A percentile compares a stretch with the other conserved stretches of the same genome.
phyloP scores from a whole-genome alignment of 2,113 vertebrate genomes.

The Chauna torquata region DNA sequence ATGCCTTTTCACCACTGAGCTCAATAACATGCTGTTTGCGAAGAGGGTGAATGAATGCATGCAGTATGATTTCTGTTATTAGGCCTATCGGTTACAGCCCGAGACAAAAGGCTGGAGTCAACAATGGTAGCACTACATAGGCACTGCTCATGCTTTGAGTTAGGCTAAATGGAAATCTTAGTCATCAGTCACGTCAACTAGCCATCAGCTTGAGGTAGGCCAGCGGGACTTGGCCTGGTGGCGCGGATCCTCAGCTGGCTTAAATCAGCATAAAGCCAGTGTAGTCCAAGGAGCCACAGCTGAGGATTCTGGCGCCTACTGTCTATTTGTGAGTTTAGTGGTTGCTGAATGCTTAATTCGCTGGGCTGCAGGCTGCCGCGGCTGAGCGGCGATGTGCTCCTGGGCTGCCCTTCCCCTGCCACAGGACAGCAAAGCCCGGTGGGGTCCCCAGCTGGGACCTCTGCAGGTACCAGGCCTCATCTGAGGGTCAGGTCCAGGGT shows the following conservation, averaged over 20 bases:
- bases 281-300: conserved; percentile 53
- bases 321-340: conserved; percentile 60
- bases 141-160: conserved; percentile 44
- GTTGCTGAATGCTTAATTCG: conserved; percentile 38
- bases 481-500: background rate
- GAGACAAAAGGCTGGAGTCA: conserved; percentile 64
- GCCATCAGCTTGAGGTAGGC: conserved; percentile 56
- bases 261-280: conserved; percentile 51
- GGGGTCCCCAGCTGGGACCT: background rate
- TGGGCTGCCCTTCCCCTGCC: background rate
- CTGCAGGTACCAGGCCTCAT: background rate
- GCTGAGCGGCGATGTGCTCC: background rate
- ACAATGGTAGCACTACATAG: conserved; percentile 53
- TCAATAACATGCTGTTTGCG: conserved; percentile 64
- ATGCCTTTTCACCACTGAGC: conserved; percentile 69
- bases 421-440: background rate
- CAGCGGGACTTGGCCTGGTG: conserved; percentile 30
- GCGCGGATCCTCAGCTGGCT: conserved; percentile 28
- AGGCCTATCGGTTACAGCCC: conserved; percentile 55
- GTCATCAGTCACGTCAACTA: conserved; percentile 52
- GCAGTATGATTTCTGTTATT: conserved; percentile 48
- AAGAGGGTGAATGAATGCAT: conserved; percentile 67
- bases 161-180: conserved; percentile 50
- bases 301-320: conserved; percentile 65
- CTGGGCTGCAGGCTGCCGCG: background rate